Conservation (phyloP, 1,140 invertebrate species). For the Brachionus asplanchnoidis region DNA sequence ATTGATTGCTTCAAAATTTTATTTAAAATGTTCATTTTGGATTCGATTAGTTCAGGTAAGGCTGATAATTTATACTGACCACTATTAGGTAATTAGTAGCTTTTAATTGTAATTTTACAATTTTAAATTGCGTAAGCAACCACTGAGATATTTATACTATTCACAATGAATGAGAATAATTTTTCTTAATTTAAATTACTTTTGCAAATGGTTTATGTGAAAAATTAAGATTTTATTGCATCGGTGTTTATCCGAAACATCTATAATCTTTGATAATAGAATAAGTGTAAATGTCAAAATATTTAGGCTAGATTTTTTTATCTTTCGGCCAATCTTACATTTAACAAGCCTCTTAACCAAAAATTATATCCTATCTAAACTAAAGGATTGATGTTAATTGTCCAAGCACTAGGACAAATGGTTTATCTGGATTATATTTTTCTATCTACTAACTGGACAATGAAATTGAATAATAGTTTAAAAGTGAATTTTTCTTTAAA, state of each 20-base stretch:
- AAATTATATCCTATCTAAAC: neutral
- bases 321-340: neutral
- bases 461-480: neutral
- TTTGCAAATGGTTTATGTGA: neutral
- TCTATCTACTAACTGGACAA: neutral
- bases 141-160: neutral
- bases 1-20: neutral
- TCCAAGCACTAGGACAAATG: neutral
- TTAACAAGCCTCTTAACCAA: neutral
- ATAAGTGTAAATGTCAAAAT: slow-evolving; percentile 4
- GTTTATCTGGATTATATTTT: neutral
- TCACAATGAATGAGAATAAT: neutral
- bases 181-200: neutral
- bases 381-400: neutral
- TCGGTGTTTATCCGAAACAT: neutral
- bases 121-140: neutral
- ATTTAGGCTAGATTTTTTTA: neutral
- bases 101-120: neutral
- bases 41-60: neutral
- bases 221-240: neutral
- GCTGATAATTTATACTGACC: neutral
- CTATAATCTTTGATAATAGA: neutral
- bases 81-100: neutral
- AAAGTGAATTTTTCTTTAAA: neutral
- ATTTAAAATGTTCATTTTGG: neutral